Base-by-base conservation (phyloP, 2,797 vertebrate genomes). In the Eupleurogrammus muticus region DNA sequence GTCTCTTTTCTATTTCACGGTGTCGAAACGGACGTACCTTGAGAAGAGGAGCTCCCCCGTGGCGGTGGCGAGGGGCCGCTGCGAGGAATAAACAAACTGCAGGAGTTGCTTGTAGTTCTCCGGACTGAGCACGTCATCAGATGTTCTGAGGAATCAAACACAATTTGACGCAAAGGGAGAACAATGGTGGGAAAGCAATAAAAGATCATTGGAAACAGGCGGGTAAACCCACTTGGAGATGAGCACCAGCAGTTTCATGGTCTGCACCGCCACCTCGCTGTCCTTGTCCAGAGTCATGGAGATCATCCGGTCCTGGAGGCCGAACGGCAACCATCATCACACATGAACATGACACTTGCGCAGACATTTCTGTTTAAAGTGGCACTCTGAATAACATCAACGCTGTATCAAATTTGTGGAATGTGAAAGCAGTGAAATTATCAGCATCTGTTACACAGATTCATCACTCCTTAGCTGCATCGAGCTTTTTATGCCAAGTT, bases 251-350 rank as follows among this genome's bases (percentile, higher is more conserved):
- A 98, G 94, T 87, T 95, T 97, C 94, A 98, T 93, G 75, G 95
- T 93, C 93, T 97, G 96, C 63, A 96, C 92, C 5, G 96, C 94
- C 84, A 98, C 97, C 85, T 98, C 96, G 66, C 93, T 94, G 91
- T 98, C 97, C 86, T 96, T 97, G 89, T 98, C 97, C 91, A 97
- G 92, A 55, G 94, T 95, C 97, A 98, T 97, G 79, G 97, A 97
- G 81, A 97, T 89, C 86, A 98, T 94, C 84, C 97, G 94, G 55
- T 95, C 95, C 97, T 98, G 90, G 53, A 84, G 79, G 14, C 61
- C 36, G 88, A 50, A 79, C 84, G 89, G 44, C 11, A 13, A 28
- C 49, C 34, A 55, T 28, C 34, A 55, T 32, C 8, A 49, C 5
- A 5, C 4, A 59, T 47, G 20, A 49, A 24, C 1, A 5, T 11